Evolutionary conservation across 2,113 vertebrate genomes (phyloP).

Genomic region (Ochotona princeps): DNA sequence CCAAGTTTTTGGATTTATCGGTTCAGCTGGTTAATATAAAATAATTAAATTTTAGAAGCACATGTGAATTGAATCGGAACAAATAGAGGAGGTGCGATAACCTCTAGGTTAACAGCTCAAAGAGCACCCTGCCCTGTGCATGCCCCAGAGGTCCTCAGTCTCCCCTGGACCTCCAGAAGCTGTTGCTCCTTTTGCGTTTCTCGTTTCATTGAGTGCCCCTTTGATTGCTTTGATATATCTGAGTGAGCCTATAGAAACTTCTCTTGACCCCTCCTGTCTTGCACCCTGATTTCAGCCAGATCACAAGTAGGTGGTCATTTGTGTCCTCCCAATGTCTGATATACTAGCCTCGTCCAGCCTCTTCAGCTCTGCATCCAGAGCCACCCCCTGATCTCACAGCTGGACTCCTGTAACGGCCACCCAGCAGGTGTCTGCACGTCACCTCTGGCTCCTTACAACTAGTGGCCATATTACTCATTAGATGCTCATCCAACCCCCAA

Average conservation of each 20-base stretch:
- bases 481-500: neutral
- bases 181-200: neutral
- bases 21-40: neutral
- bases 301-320: neutral
- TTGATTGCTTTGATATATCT: neutral
- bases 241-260: neutral
- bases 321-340: neutral
- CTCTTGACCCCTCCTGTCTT: neutral
- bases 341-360: too few relatives aligned
- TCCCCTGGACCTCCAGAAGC: neutral
- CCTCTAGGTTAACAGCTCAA: neutral
- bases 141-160: neutral
- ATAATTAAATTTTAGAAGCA: neutral
- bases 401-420: neutral
- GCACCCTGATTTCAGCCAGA: neutral
- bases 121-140: neutral
- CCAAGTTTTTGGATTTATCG: neutral
- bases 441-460: neutral
- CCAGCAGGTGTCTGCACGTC: neutral
- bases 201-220: neutral
- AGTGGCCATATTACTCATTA: neutral
- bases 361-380: neutral
- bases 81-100: neutral
- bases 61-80: neutral
- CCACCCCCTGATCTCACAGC: neutral